Conservation (phyloP, 2,113 vertebrate species). For the Ceyx melanurus region DNA sequence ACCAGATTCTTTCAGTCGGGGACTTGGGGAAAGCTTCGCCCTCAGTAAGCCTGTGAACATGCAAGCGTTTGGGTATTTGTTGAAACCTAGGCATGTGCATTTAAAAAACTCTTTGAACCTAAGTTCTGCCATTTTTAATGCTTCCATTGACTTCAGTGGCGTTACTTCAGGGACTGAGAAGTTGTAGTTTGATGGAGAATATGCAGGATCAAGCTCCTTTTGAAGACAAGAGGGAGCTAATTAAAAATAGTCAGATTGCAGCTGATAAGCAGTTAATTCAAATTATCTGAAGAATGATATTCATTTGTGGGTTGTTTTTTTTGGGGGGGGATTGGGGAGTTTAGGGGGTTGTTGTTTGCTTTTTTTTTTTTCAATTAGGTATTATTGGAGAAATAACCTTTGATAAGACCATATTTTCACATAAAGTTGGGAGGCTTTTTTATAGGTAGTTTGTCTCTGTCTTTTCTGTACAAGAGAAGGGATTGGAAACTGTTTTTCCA, state of each 20-base stretch:
- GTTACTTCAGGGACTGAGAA: not conserved
- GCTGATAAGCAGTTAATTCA: not conserved
- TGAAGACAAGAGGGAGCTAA: not conserved
- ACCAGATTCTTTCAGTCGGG: constrained; percentile 10
- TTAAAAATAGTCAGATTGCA: not conserved
- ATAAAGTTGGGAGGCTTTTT: not conserved
- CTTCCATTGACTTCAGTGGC: not conserved
- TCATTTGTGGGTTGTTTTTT: not conserved
- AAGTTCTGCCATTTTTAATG: constrained; percentile 23
- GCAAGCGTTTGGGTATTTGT: not conserved
- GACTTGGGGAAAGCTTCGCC: not conserved
- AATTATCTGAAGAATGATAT: not conserved
- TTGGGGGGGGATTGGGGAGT: too few relatives aligned
- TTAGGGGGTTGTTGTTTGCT: too few relatives aligned
- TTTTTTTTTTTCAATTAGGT: too few relatives aligned
- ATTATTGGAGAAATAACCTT: not conserved
- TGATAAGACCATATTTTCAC: not conserved
- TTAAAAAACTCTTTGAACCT: not conserved
- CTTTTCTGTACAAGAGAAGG: not conserved
- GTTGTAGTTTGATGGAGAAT: not conserved
- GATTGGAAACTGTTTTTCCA: not conserved
- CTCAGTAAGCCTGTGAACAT: not conserved
- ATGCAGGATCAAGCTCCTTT: not conserved
- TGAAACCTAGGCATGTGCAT: not conserved
- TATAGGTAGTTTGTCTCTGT: not conserved